Evolutionary conservation across 1,140 invertebrate species (phyloP).

Genomic region (Diorhabda sublineata): DNA sequence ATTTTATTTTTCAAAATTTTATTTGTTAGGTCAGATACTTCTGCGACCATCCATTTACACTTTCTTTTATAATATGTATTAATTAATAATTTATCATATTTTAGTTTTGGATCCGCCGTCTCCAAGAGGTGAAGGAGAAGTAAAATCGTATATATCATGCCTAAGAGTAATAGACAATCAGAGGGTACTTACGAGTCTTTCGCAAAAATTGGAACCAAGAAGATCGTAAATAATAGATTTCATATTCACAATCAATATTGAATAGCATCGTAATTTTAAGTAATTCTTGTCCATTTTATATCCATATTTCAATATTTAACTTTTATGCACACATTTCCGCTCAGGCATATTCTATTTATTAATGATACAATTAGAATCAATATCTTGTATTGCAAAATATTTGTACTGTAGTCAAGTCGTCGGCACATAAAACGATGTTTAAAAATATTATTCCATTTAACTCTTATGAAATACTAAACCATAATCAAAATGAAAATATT

Average conservation of each 20-base stretch:
- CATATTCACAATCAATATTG: conserved; percentile 1
- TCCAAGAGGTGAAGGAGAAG: conserved; percentile 63
- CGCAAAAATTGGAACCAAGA: conserved; percentile 64
- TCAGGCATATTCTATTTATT: too few relatives aligned
- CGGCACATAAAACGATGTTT: too few relatives aligned
- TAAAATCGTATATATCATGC: conserved; percentile 62
- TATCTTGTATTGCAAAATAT: too few relatives aligned
- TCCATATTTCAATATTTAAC: too few relatives aligned
- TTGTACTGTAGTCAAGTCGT: too few relatives aligned
- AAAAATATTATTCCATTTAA: too few relatives aligned
- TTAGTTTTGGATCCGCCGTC: conserved; percentile 62
- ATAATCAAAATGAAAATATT: too few relatives aligned
- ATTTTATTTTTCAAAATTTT: too few relatives aligned
- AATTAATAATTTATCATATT: conserved; percentile 22
- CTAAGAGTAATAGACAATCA: conserved; percentile 77
- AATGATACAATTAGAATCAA: too few relatives aligned
- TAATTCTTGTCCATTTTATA: too few relatives aligned
- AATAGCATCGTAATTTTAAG: neutral
- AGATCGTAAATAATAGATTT: conserved; percentile 44
- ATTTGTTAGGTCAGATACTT: neutral
- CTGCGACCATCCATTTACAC: neutral
- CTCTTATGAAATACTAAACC: too few relatives aligned
- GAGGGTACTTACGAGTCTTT: conserved; percentile 67
- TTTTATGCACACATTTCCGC: too few relatives aligned
- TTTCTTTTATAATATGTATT: neutral